Base-by-base conservation (phyloP, 2,888 invertebrate species). In the Macrophya alboannulata region DNA sequence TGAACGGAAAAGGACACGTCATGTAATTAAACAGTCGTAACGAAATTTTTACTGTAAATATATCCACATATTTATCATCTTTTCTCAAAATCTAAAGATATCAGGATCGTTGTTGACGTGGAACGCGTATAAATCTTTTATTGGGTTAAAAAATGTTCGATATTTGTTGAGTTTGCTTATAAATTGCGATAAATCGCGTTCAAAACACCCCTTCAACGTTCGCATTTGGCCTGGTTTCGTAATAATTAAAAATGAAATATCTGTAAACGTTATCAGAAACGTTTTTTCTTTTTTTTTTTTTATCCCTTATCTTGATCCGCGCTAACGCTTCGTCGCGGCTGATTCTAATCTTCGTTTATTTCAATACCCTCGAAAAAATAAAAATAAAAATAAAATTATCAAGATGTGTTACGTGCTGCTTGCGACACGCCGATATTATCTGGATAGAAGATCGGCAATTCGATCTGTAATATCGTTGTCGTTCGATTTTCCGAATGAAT, bases 281-380 rank as follows among this genome's bases (percentile, higher is more conserved):
- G n/a, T n/a, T n/a, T n/a, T n/a, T n/a, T n/a, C n/a, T n/a, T n/a
- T n/a, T 31, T 31, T 31, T 31, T 21, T 76, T 15, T 76, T 76
- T 3, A 37, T 21, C 9, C n/a, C 48, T 4, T 76, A 48, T 76
- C 76, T 71, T n/a, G 17, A 71, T 31, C 31, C 3, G 31, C 31
- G 3, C 31, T 40, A 37, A 40, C 71, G 6, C 71, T 51, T 0
- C 51, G 17, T 31, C n/a, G 51, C n/a, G 9, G 10, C 17, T 9
- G 71, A 71, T n/a, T 9, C 40, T 40, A 40, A 71, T 71, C 71
- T 71, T 40, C 15, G 25, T 48, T 48, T 48, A 55, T 76, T 48
- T 48, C n/a, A 48, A 25, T 37, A 6, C 17, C n/a, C 1, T 31
- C 3, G 3, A 31, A 1, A 31, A 31, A n/a, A n/a, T n/a, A n/a